Percentiles rank a stretch among this genome's conserved stretches.
Conservation (phyloP, 1,140 invertebrate species). For the Rhagoletis pomonella region DNA sequence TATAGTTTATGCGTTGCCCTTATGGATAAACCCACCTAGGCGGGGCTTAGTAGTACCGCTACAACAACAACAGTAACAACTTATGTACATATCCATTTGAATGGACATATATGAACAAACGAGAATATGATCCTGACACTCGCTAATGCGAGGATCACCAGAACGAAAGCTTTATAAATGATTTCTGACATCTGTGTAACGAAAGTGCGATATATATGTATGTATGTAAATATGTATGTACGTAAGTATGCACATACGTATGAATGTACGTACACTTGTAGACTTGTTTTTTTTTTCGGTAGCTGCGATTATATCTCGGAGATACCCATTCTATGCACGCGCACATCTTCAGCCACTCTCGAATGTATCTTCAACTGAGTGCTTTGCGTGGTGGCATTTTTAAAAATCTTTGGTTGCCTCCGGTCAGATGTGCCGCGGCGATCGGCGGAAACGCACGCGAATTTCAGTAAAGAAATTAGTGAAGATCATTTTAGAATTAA, state of each 20-base stretch:
- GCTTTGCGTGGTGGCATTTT: neutral
- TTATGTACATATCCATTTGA: neutral
- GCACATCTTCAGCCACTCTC: conserved; percentile 6
- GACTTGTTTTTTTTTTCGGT: neutral
- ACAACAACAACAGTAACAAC: no score
- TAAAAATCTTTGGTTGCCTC: neutral
- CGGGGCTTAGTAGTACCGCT: no score
- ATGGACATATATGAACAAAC: neutral
- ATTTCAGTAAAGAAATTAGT: neutral
- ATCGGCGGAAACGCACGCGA: conserved; percentile 42
- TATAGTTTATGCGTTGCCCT: no score
- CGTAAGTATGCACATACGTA: neutral
- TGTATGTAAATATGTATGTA: neutral
- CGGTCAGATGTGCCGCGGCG: conserved; percentile 9
- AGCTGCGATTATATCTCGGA: neutral
- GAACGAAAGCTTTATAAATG: neutral
- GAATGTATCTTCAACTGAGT: conserved; percentile 11
- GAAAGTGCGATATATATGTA: neutral
- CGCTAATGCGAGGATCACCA: neutral
- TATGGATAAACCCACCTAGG: no score
- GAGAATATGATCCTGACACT: neutral
- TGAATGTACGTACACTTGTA: neutral
- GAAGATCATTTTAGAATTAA: neutral
- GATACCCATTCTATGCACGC: neutral
- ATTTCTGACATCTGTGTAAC: neutral